A percentile compares a stretch with the other conserved stretches of the same genome.
These are phyloP conservation scores for Andinoacara biseriatus DNA, from an alignment of 2,113 vertebrate species.

Conservation along the genomic window DNA sequence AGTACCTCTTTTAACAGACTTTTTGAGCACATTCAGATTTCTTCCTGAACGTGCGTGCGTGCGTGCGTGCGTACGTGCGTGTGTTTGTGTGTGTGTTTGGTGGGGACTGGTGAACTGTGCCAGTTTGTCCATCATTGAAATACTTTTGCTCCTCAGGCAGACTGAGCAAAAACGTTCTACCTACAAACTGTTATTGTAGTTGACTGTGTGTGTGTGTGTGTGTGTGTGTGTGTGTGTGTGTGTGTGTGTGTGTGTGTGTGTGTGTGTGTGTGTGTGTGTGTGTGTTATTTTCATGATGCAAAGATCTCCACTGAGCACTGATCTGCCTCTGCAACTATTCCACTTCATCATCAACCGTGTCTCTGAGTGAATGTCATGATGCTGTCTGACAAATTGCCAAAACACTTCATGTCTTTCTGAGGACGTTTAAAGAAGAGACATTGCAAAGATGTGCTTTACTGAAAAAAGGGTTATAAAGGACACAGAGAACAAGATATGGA, in stretches of 20 bases:
- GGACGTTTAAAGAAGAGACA: constrained; percentile 10
- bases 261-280: background rate
- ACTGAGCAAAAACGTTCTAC: background rate
- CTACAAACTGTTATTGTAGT: background rate
- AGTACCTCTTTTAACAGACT: constrained; percentile 12
- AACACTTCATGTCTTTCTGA: constrained; percentile 34
- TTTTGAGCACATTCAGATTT: background rate
- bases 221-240: background rate
- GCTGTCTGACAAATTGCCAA: constrained; percentile 5
- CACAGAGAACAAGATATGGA: background rate
- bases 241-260: background rate
- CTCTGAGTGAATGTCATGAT: constrained; percentile 26
- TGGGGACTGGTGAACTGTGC: constrained; percentile 5
- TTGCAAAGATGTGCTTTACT: background rate
- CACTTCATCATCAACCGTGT: constrained; percentile 36
- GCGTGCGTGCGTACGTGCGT: background rate
- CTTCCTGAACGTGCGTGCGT: background rate
- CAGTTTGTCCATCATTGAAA: background rate
- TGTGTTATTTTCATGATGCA: background rate
- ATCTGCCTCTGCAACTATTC: constrained; percentile 4
- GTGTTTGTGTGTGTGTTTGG: background rate
- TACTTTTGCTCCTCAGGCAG: constrained; percentile 14
- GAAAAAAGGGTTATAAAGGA: background rate
- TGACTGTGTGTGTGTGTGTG: background rate
- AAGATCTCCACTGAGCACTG: constrained; percentile 16